These are phyloP conservation scores for Alethe castanea DNA, from an alignment of 2,113 vertebrate species.

Conservation along the genomic window DNA sequence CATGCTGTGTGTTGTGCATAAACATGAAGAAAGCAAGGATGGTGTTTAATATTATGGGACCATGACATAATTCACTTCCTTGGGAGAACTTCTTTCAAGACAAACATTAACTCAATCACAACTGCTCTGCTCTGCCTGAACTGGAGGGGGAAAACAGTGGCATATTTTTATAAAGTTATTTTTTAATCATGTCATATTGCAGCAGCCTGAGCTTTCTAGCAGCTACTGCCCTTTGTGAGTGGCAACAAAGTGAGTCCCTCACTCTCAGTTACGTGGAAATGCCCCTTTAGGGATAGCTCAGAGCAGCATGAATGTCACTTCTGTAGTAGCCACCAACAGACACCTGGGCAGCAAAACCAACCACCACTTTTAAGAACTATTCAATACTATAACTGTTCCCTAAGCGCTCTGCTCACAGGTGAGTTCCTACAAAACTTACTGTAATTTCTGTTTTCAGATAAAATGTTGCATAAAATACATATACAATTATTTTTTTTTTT, in stretches of 20 bases:
- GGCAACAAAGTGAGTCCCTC: neutral
- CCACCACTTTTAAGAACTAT: neutral
- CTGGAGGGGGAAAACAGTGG: neutral
- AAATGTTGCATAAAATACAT: neutral
- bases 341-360: neutral
- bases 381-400: neutral
- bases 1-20: neutral
- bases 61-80: neutral
- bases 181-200: neutral
- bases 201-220: neutral
- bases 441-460: neutral
- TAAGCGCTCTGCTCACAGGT: neutral
- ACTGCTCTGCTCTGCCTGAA: neutral
- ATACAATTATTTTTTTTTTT: neutral
- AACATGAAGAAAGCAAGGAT: neutral
- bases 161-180: neutral
- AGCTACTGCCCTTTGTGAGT: slow-evolving; percentile 35
- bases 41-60: neutral
- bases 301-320: neutral
- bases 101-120: slow-evolving; percentile 17
- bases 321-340: slow-evolving; percentile 10
- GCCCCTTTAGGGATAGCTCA: neutral
- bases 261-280: neutral
- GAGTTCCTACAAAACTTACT: neutral
- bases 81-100: slow-evolving; percentile 1